These are phyloP conservation scores for Sylvia borin DNA, from an alignment of 2,797 vertebrate species.

Conservation along the genomic window DNA sequence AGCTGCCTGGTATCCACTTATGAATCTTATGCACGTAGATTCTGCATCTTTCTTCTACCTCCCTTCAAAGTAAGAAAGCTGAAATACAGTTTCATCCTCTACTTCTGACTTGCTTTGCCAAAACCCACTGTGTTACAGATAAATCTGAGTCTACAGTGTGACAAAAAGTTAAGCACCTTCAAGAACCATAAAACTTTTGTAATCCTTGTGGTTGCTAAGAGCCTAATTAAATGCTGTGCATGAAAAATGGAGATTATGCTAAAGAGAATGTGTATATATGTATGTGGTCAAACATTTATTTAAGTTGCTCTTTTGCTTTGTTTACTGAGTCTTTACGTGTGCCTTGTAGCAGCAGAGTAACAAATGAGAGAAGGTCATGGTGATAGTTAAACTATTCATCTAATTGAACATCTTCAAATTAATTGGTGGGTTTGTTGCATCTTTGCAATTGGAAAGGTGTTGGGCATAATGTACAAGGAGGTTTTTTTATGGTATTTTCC, in stretches of 20 bases:
- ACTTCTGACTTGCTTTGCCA: background rate
- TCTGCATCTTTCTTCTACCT: background rate
- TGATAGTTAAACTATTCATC: background rate
- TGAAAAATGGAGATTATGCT: background rate
- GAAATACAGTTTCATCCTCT: background rate
- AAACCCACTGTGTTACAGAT: background rate
- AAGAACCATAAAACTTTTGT: background rate
- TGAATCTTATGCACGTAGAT: background rate
- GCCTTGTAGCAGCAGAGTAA: background rate
- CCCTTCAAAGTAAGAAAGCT: background rate
- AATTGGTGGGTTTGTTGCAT: background rate
- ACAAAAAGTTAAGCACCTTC: background rate
- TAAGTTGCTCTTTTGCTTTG: background rate
- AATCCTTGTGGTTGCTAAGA: background rate
- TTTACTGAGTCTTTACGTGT: background rate
- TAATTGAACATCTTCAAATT: background rate
- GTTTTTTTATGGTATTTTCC: background rate
- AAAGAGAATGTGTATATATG: background rate
- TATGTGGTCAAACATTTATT: background rate
- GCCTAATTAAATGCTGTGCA: background rate
- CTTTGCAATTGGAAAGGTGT: background rate
- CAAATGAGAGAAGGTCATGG: background rate
- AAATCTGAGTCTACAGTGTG: background rate
- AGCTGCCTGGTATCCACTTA: background rate
- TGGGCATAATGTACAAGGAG: background rate